Evolutionary conservation across 37 sponge, comb jelly and placozoan genomes (phyloP), one percentile per base, ranked within the genome.

Genomic region (Geodia barretti): DNA sequence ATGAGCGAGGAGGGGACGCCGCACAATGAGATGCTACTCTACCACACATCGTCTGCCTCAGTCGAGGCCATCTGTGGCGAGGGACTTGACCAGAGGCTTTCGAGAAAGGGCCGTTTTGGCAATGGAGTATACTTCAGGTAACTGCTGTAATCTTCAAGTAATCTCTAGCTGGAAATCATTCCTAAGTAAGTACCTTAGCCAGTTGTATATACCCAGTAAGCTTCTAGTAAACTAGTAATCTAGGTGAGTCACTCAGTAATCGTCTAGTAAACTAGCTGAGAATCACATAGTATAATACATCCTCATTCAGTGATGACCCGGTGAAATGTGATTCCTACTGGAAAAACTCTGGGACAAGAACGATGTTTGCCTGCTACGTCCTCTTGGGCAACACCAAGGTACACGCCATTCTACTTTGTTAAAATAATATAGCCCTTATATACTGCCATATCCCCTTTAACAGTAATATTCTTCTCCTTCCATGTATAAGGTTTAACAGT

Each of bases 91-190:
- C 75, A 34, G 3, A 70, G 94, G n/a, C 84, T 93, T 20, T 76
- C 77, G 32, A 20, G 60, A 36, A 68, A 61, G 54, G 94, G 94
- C 7, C 43, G 39, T 72, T 93, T 93, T 89, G 94, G 94, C 0
- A 75, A 25, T 34, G 94, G 94, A 9, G 89, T 89, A 0, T 93
- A 93, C 63, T 93, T 93, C 77, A 93, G 94, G 94, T 93, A 33
- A 70, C 71, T 17, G 30, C 1, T 3, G 7, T 23, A 34, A 26
- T 14, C 54, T 47, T 47, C 54, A 47, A n/a, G n/a, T n/a, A n/a
- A n/a, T n/a, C n/a, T n/a, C n/a, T n/a, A n/a, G n/a, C n/a, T n/a
- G n/a, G n/a, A n/a, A n/a, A n/a, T n/a, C n/a, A n/a, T n/a, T n/a
- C n/a, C n/a, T n/a, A n/a, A n/a, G n/a, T n/a, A n/a, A n/a, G n/a